A percentile compares a stretch with the other conserved stretches of the same genome.
Evolutionary conservation across 2,888 invertebrate genomes (phyloP).

Genomic region (Orthosia incerta): DNA sequence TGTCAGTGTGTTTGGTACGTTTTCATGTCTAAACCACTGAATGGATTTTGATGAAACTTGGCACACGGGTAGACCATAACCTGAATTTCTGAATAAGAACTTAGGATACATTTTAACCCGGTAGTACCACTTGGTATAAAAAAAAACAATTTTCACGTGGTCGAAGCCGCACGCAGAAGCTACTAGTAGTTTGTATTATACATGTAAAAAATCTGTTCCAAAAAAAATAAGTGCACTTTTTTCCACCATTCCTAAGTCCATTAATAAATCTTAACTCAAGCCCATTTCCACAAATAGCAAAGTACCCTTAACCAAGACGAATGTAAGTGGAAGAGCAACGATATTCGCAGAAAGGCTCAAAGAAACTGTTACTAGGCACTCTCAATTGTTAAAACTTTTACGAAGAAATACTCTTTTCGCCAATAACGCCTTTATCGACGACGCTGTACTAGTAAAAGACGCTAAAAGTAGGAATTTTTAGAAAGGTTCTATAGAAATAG

Average conservation of each 20-base stretch:
- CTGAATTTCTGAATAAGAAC: too few relatives aligned
- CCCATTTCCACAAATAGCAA: slow-evolving; percentile 37
- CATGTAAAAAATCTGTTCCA: too few relatives aligned
- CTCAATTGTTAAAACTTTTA: slow-evolving; percentile 50
- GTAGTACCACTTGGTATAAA: too few relatives aligned
- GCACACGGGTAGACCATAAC: too few relatives aligned
- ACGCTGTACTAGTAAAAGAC: slow-evolving; percentile 33
- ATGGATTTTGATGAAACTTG: too few relatives aligned
- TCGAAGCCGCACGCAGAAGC: too few relatives aligned
- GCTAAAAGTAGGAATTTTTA: slow-evolving; percentile 29
- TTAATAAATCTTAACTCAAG: slow-evolving; percentile 16
- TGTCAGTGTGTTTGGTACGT: too few relatives aligned
- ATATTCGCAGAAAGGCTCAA: slow-evolving; percentile 38
- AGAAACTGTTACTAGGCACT: slow-evolving; percentile 41
- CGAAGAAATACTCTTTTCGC: slow-evolving; percentile 45
- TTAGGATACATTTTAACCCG: too few relatives aligned
- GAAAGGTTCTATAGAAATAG: slow-evolving; percentile 23
- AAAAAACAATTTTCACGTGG: too few relatives aligned
- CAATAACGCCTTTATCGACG: slow-evolving; percentile 49
- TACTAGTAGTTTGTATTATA: too few relatives aligned
- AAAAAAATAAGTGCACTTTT: too few relatives aligned
- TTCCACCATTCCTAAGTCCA: background rate
- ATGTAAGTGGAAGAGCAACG: slow-evolving; percentile 42
- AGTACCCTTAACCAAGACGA: slow-evolving; percentile 15
- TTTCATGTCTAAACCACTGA: too few relatives aligned